phyloP scores from a whole-genome alignment of 2,888 invertebrate genomes.

The Eucriotettix oculatus region DNA sequence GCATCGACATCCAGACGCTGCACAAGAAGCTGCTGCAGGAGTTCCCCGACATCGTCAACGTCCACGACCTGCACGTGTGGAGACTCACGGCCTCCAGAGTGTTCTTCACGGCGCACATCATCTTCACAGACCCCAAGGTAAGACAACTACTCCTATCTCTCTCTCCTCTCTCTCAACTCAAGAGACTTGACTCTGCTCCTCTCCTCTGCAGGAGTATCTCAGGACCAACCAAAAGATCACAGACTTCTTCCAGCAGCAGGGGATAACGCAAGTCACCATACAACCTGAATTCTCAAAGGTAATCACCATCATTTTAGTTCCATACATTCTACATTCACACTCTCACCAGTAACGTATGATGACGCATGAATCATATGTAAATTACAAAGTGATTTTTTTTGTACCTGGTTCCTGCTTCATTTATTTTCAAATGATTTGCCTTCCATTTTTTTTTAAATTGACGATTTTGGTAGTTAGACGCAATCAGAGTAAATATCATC shows the following conservation, averaged over 20 bases:
- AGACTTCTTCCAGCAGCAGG: slow-evolving; percentile 60
- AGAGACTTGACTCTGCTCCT: not conserved
- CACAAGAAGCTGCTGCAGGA: slow-evolving; percentile 42
- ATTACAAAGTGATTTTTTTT: too few species aligned
- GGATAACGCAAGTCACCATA: slow-evolving; percentile 68
- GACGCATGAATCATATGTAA: too few species aligned
- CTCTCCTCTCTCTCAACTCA: not conserved
- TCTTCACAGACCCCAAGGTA: slow-evolving; percentile 46
- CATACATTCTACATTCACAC: too few species aligned
- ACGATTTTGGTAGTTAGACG: too few species aligned
- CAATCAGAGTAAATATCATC: too few species aligned
- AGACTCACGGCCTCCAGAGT: slow-evolving; percentile 62
- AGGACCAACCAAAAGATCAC: slow-evolving; percentile 38
- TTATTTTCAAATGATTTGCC: too few species aligned
- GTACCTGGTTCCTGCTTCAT: too few species aligned
- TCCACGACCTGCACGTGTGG: slow-evolving; percentile 85
- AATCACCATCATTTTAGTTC: too few species aligned
- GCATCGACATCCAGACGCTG: slow-evolving; percentile 59
- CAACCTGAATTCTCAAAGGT: slow-evolving; percentile 59
- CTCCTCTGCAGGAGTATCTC: slow-evolving; percentile 17
- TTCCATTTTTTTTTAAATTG: too few species aligned
- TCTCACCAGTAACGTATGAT: too few species aligned
- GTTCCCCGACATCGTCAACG: slow-evolving; percentile 54
- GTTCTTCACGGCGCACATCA: slow-evolving; percentile 72
- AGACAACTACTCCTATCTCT: slow-evolving; percentile 9